These are phyloP conservation scores for Amblyraja radiata DNA, from an alignment of 2,797 vertebrate genomes.

Conservation along the genomic window DNA sequence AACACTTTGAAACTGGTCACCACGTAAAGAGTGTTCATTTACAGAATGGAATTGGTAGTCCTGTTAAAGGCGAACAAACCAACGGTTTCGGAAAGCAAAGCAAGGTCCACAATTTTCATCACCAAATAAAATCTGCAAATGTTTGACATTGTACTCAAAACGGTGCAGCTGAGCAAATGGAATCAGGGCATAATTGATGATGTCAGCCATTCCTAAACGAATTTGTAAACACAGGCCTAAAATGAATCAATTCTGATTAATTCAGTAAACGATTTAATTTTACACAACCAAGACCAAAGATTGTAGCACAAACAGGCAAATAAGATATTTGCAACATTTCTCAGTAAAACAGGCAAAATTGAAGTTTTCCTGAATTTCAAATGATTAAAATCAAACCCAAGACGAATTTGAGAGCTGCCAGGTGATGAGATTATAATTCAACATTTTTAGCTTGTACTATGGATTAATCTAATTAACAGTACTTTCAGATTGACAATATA, in stretches of 20 bases:
- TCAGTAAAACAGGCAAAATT: neutral
- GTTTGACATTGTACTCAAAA: neutral
- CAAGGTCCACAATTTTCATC: neutral
- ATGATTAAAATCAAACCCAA: neutral
- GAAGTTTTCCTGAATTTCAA: neutral
- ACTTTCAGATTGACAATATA: neutral
- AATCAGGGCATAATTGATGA: neutral
- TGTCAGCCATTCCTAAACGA: neutral
- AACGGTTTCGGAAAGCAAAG: too few species aligned
- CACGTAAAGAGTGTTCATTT: neutral
- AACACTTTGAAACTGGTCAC: neutral
- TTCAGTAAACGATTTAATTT: neutral
- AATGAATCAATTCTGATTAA: neutral
- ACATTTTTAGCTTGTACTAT: neutral
- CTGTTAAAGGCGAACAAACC: neutral
- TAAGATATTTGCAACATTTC: neutral
- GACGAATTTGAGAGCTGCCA: neutral
- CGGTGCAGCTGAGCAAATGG: neutral
- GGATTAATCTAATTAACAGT: neutral
- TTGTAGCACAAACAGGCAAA: neutral
- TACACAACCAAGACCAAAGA: neutral
- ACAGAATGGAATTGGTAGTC: neutral
- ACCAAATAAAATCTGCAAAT: neutral
- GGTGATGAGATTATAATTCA: neutral
- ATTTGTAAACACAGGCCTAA: neutral